phyloP scores from a whole-genome alignment of 2,113 vertebrate genomes.

The Cercocebus atys region DNA sequence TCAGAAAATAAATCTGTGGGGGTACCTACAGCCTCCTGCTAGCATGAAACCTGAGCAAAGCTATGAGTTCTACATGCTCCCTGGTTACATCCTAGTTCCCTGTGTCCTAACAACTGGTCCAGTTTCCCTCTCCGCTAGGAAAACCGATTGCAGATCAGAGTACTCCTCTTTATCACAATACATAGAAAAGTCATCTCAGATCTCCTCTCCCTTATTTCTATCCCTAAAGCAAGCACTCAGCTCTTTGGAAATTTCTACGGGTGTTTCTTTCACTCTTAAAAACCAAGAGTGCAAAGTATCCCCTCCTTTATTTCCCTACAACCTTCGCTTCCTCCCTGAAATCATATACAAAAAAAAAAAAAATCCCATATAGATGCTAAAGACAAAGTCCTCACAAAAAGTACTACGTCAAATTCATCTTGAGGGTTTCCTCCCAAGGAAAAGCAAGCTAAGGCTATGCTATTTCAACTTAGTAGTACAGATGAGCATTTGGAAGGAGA shows the following conservation, averaged over 20 bases:
- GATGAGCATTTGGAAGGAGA: neutral
- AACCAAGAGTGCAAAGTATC: neutral
- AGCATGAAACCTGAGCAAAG: neutral
- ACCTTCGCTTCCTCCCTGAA: neutral
- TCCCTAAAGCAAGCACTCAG: neutral
- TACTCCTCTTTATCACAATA: neutral
- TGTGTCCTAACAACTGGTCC: neutral
- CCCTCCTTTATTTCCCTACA: neutral
- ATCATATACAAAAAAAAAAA: neutral
- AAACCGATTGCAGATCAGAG: neutral
- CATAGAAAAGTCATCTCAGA: neutral
- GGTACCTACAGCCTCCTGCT: neutral
- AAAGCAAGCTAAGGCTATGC: neutral
- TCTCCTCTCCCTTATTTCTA: slow-evolving; percentile 4
- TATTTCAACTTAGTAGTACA: neutral
- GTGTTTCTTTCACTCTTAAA: slow-evolving; percentile 24
- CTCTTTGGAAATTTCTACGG: neutral
- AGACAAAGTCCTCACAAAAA: slow-evolving; percentile 12
- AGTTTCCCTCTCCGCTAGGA: neutral
- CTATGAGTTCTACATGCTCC: neutral
- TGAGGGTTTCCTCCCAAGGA: neutral
- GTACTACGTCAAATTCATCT: neutral
- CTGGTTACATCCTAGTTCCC: neutral
- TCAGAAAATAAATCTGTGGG: neutral
- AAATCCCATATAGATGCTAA: neutral